These are phyloP conservation scores for Microtus richardsoni DNA, from an alignment of 2,113 vertebrate species.

Conservation along the genomic window DNA sequence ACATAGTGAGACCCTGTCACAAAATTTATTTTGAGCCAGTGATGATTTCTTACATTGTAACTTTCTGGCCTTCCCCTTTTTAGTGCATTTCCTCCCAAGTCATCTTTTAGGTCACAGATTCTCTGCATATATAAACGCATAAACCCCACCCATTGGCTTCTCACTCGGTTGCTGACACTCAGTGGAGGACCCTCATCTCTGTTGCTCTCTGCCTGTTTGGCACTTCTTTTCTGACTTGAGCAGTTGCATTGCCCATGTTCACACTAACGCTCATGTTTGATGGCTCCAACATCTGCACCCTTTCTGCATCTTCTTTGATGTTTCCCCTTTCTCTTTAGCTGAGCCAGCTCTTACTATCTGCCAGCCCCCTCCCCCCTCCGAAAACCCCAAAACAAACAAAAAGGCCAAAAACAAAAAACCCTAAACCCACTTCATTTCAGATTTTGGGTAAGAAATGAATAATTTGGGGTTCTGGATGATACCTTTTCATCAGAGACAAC, in stretches of 20 bases:
- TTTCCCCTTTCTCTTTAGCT: background rate
- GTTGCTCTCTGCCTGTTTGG: background rate
- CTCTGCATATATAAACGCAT: background rate
- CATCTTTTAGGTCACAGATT: background rate
- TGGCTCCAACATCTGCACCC: background rate
- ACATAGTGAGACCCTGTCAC: background rate
- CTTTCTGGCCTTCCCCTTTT: background rate
- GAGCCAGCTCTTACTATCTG: background rate
- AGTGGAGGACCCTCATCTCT: slow-evolving; percentile 28
- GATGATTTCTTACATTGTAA: background rate
- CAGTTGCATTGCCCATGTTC: background rate
- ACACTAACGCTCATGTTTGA: background rate
- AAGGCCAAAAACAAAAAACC: background rate
- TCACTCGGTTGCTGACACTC: background rate
- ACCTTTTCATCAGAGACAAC: background rate
- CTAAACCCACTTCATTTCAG: background rate
- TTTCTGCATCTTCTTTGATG: background rate
- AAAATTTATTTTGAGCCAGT: background rate
- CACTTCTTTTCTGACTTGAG: background rate
- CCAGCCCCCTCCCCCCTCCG: fast-evolving
- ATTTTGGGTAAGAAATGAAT: slow-evolving; percentile 6
- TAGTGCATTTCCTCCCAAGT: background rate
- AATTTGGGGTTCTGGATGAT: background rate
- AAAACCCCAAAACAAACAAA: background rate
- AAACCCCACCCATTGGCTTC: background rate